Evolutionary conservation across 2,888 invertebrate species (phyloP).

Genomic region (Melolontha melolontha): DNA sequence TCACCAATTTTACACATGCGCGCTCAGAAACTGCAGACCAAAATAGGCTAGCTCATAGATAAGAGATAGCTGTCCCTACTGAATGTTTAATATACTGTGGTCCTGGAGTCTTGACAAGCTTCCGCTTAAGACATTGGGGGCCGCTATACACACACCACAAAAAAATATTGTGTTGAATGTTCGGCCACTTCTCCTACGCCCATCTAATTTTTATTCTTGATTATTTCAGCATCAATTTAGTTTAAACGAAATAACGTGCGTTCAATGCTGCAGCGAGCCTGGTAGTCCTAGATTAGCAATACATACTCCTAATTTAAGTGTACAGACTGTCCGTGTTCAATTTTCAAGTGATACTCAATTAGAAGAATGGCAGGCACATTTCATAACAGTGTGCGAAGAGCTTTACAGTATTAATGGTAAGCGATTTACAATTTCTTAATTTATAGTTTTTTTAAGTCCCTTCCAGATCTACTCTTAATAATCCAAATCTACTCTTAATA

Average conservation of each 20-base stretch:
- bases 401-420: conserved; percentile 45
- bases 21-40: no score
- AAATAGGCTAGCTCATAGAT: no score
- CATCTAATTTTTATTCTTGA: conserved; percentile 18
- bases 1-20: no score
- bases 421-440: neutral
- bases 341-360: conserved; percentile 86
- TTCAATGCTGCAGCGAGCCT: conserved; percentile 84
- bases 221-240: conserved; percentile 74
- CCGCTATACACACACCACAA: no score
- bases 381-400: conserved; percentile 72
- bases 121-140: no score
- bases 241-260: conserved; percentile 81
- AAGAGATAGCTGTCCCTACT: no score
- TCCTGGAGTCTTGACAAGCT: no score
- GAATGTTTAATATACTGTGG: no score
- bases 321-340: conserved; percentile 76
- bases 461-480: no score
- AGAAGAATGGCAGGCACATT: conserved; percentile 89
- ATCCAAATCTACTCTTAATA: no score
- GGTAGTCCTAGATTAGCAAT: conserved; percentile 81
- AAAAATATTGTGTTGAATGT: no score
- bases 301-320: conserved; percentile 75
- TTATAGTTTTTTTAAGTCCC: no score
- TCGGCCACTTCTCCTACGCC: neutral